Evolutionary conservation across 1,140 invertebrate species (phyloP).

Genomic region (Tetramorium parvispinum): DNA sequence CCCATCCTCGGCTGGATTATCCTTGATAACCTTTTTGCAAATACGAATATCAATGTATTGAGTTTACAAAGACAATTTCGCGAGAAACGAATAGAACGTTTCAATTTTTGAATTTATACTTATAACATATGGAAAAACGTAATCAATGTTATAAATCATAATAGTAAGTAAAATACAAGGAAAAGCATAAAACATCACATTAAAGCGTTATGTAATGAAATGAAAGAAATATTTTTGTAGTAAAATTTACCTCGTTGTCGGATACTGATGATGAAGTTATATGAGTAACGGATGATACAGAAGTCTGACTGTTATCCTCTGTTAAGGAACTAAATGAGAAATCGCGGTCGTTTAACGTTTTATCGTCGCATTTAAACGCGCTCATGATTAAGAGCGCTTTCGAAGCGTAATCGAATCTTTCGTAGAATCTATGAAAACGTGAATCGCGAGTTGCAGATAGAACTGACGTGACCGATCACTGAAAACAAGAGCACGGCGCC

Average conservation of each 20-base stretch:
- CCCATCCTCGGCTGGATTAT: neutral
- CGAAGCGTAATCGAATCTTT: neutral
- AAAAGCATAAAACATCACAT: neutral
- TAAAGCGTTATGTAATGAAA: neutral
- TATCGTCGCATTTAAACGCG: neutral
- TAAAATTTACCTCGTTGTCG: constrained; percentile 15
- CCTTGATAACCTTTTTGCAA: constrained; percentile 33
- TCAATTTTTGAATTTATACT: neutral
- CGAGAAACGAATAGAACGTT: neutral
- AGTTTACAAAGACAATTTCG: neutral
- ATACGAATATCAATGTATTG: constrained; percentile 23
- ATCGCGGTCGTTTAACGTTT: neutral
- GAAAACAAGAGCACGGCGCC: constrained; percentile 44
- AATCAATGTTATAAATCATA: neutral
- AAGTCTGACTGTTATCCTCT: neutral
- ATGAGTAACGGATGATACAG: neutral
- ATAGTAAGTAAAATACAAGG: too few species aligned
- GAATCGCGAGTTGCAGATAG: neutral
- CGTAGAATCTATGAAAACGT: constrained; percentile 1
- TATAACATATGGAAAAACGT: neutral
- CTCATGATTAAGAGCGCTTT: constrained; percentile 9
- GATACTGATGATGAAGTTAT: neutral
- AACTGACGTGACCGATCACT: constrained; percentile 22
- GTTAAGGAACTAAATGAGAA: neutral
- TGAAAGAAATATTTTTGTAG: neutral